Evolutionary conservation across 2,113 vertebrate species (phyloP), one percentile per base, ranked within the genome.

Genomic region (Microcebus tavaratra): DNA sequence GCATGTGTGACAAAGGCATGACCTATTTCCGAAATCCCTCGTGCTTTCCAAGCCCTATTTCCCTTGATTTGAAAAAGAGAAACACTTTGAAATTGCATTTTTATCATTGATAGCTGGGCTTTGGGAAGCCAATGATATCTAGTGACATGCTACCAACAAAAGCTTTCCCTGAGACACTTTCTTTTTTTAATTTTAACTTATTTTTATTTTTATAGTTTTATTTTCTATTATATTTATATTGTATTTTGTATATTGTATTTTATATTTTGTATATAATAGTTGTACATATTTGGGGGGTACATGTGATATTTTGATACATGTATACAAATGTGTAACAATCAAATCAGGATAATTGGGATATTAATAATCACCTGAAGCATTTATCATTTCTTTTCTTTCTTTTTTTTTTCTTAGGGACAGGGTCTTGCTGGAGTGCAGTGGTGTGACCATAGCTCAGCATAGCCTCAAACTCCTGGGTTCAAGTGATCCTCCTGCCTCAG

Each of bases 1-100:
- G 67, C 55, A 34, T 10, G 9, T 23, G 29, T 81, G 88, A 93
- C 45, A 70, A 82, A 79, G 12, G 12, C 17, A n/a, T 82, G 48
- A 95, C 75, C 96, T 73, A 90, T 15, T 95, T 95, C 50, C 42
- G n/a, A 76, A 78, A 59, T 53, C 70, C 65, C 80, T 88, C 36
- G 29, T 70, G 90, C n/a, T 84, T 90, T 50, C 63, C 1, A 18
- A 89, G 94, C 31, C 48, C 94, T 76, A 42, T 27, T 84, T 87
- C 76, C 65, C 76, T 91, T 86, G 89, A 83, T 79, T 12, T 91
- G 61, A 87, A 67, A 39, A 55, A 36, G 23, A 63, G 39, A 53
- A 93, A 68, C 21, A 53, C 55, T 81, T 79, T 57, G 78, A 63
- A 84, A 55, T 10, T 53, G 17, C 20, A 87, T 55, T 88, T 79